A percentile compares a stretch with the other conserved stretches of the same genome.
Conservation (phyloP, 2,113 vertebrate species). For the Sinosuthora webbiana region DNA sequence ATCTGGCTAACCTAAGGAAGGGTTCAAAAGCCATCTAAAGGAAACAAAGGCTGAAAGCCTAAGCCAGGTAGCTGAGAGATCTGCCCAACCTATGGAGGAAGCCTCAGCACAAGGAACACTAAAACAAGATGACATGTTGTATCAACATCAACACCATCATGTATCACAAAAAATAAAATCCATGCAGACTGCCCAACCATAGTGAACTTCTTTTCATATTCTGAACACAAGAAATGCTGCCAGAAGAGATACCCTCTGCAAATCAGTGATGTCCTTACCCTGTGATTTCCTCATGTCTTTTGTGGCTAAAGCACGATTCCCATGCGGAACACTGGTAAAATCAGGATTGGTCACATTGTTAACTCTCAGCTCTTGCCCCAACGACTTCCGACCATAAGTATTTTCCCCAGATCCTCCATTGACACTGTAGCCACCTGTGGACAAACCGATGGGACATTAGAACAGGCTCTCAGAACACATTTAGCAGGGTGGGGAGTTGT, state of each 20-base stretch:
- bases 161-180: not conserved
- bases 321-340: slow-evolving; percentile 97
- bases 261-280: slow-evolving; percentile 75
- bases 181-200: not conserved
- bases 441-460: not conserved
- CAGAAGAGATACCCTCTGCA: not conserved
- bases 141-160: not conserved
- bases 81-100: not conserved
- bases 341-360: slow-evolving; percentile 95
- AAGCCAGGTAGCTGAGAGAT: not conserved
- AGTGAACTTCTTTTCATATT: not conserved
- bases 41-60: not conserved
- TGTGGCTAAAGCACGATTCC: slow-evolving; percentile 98
- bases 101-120: not conserved
- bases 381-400: slow-evolving; percentile 99
- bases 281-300: slow-evolving; percentile 99
- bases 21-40: not conserved
- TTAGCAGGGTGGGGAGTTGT: not conserved
- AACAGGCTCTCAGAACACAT: not conserved
- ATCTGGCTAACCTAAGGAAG: not conserved
- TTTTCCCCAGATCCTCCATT: slow-evolving; percentile 95
- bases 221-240: not conserved
- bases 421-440: slow-evolving; percentile 90
- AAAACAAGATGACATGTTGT: not conserved
- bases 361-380: slow-evolving; percentile 99